Conservation (phyloP, 2,797 vertebrate genomes). For the Corythornis leucogaster region DNA sequence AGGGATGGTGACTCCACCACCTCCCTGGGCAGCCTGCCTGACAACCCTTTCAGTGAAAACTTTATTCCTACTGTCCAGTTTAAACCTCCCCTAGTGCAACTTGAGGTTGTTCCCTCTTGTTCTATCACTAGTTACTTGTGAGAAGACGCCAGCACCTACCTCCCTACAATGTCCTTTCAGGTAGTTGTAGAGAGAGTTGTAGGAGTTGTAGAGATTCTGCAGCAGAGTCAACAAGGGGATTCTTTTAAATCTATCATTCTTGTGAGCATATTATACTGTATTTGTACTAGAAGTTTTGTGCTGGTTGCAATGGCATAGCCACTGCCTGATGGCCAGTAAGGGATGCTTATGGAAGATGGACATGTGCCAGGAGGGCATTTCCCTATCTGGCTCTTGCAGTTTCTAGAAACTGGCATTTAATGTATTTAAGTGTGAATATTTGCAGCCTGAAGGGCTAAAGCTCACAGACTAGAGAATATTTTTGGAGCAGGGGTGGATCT, state of each 20-base stretch:
- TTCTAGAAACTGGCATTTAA: neutral
- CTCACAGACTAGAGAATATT: neutral
- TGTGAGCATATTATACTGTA: neutral
- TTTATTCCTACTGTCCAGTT: no score
- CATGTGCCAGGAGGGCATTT: neutral
- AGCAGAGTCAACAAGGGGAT: neutral
- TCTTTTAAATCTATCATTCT: neutral
- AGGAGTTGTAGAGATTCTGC: neutral
- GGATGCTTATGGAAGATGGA: neutral
- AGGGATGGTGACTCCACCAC: no score
- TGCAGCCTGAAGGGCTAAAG: neutral
- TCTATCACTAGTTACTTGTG: no score
- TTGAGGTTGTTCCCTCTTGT: no score
- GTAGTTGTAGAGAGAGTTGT: no score
- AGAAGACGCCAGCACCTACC: no score
- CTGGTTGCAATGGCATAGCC: neutral
- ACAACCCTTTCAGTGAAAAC: no score
- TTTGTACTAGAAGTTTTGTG: neutral
- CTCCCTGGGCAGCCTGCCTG: no score
- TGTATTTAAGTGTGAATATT: neutral
- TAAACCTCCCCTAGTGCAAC: no score
- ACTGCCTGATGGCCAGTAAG: neutral
- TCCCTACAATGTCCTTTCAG: no score
- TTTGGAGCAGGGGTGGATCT: neutral
- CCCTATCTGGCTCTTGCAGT: neutral